A percentile compares a stretch with the other conserved stretches of the same genome.
These are phyloP conservation scores for Odocoileus hemionus DNA, from an alignment of 2,113 vertebrate genomes.

Conservation along the genomic window DNA sequence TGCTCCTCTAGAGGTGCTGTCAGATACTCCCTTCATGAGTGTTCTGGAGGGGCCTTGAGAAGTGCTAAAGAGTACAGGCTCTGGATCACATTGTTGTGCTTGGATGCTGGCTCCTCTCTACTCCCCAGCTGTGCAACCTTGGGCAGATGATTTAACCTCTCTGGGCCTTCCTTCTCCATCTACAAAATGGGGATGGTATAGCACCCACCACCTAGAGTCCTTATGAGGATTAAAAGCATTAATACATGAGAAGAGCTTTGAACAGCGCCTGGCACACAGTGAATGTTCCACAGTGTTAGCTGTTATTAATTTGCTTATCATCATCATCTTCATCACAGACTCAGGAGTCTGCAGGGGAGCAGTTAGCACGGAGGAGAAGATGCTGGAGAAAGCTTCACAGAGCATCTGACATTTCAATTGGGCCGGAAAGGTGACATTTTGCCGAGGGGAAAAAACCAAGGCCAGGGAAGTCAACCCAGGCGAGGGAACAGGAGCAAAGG, in stretches of 20 bases:
- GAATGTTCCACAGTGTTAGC: background rate
- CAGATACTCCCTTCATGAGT: accelerated
- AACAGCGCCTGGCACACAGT: background rate
- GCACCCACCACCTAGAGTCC: background rate
- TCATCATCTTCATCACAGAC: background rate
- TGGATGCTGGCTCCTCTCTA: background rate
- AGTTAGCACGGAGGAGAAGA: background rate
- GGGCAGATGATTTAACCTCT: background rate
- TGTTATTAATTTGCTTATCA: background rate
- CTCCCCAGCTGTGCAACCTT: background rate
- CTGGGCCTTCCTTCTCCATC: background rate
- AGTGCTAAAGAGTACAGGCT: background rate
- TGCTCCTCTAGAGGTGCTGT: no score
- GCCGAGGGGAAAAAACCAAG: background rate
- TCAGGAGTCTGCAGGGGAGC: background rate
- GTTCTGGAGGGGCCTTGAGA: background rate
- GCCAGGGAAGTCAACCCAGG: background rate
- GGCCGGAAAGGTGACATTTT: constrained; percentile 17
- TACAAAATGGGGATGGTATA: background rate
- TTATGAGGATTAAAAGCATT: background rate
- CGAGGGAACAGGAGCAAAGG: background rate
- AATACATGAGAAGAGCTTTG: background rate
- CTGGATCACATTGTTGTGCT: background rate
- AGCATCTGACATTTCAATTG: background rate
- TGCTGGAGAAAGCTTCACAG: background rate